A percentile compares a stretch with the other conserved stretches of the same genome.
Evolutionary conservation across 1,140 invertebrate genomes (phyloP).

Genomic region (Prorops nasuta): DNA sequence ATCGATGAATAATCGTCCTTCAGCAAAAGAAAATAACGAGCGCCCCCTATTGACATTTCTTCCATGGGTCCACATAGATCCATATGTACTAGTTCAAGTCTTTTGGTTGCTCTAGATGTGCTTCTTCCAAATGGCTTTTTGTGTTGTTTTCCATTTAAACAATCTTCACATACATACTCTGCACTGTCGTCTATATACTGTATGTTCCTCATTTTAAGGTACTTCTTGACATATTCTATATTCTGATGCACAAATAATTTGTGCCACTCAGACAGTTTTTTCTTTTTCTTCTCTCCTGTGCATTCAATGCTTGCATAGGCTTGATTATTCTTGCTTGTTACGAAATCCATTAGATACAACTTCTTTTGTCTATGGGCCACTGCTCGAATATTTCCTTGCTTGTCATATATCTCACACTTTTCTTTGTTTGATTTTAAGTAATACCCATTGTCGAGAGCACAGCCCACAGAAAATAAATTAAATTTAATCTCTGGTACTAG

Average conservation of each 20-base stretch:
- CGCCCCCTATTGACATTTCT: not conserved
- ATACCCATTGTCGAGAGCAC: not conserved
- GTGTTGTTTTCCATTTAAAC: conserved; percentile 1
- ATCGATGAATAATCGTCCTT: conserved; percentile 1
- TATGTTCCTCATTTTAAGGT: not conserved
- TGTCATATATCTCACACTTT: not conserved
- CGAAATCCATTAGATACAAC: not conserved
- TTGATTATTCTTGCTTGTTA: not conserved
- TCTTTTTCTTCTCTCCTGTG: not conserved
- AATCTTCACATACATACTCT: not conserved
- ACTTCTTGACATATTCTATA: not conserved
- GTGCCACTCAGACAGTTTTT: not conserved
- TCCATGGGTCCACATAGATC: conserved; percentile 4
- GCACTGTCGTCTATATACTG: not conserved
- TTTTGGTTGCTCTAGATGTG: not conserved
- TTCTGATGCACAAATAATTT: not conserved
- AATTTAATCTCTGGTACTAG: conserved; percentile 33
- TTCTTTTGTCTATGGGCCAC: not conserved
- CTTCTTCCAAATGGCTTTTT: not conserved
- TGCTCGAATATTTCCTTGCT: not conserved
- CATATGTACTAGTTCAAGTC: not conserved
- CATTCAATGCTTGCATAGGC: not conserved
- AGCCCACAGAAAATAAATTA: not conserved
- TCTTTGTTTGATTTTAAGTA: not conserved
- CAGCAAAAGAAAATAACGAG: not conserved